phyloP scores from a whole-genome alignment of 2,888 invertebrate species.

The Megaustenia siamemsis region DNA sequence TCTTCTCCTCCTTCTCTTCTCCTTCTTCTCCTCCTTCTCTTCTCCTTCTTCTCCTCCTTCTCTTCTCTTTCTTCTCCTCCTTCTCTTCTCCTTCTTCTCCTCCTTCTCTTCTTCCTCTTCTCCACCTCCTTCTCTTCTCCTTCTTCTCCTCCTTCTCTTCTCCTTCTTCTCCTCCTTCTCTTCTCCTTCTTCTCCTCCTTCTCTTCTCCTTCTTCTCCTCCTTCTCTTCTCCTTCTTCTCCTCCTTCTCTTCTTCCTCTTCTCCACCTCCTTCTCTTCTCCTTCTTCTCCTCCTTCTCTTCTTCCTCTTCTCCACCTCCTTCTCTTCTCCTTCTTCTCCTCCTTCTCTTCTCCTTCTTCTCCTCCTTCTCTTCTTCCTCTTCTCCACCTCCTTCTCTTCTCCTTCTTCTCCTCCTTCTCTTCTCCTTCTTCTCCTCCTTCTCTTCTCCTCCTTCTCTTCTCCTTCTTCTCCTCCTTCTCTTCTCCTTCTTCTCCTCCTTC shows the following conservation, averaged over 20 bases:
- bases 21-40: too few relatives aligned
- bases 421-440: too few relatives aligned
- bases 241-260: background rate
- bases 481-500: background rate
- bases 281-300: background rate
- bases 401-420: background rate
- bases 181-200: background rate
- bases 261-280: too few relatives aligned
- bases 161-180: background rate
- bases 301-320: background rate
- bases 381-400: too few relatives aligned
- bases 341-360: background rate
- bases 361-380: background rate
- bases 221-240: background rate
- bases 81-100: too few relatives aligned
- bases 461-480: background rate
- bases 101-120: too few relatives aligned
- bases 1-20: too few relatives aligned
- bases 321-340: constrained; percentile 1
- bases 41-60: too few relatives aligned
- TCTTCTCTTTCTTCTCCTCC: too few relatives aligned
- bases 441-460: background rate
- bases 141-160: too few relatives aligned
- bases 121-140: too few relatives aligned
- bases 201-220: constrained; percentile 3